Evolutionary conservation across 2,888 invertebrate genomes (phyloP), one percentile per base, ranked within the genome.

Genomic region (Cheilosia urbana): DNA sequence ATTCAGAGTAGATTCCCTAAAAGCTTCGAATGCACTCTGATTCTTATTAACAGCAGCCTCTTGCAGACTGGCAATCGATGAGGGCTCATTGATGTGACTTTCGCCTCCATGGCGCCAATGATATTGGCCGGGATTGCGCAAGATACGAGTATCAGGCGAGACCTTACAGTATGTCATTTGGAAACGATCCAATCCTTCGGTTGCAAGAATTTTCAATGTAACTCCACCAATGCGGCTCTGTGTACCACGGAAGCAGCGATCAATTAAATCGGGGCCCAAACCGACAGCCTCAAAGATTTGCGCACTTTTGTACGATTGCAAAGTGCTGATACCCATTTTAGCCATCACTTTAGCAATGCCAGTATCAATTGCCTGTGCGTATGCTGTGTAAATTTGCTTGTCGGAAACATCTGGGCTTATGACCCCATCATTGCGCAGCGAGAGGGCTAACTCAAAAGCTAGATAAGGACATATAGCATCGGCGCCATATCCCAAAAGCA

Each of bases 281-380:
- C 99, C 99, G 11, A 99, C 98, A 0, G 99, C 99, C 93, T 99
- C 99, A 91, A 99, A 99, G 89, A 99, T 99, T 93, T 99, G 99
- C 0, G 99, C 99, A 87, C 98, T 97, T 93, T 99, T 99, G 93
- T 99, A 99, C 0, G 98, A 99, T 92, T 99, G 99, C 49, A 99
- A 93, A 0, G 99, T 99, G 76, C 98, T 98, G 90, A 99, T 99
- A 76, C 99, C 99, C 99, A 99, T 99, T 92, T 99, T 99, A 5
- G 99, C 99, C 99, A 99, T 99, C 0, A 95, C 97, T 92, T 98
- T 98, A 63, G 96, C 95, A 88, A 97, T 96, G 63, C 98, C 98
- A 1, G 97, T 95, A 89, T 98, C 98, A 90, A 97, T 96, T 49
- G 99, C 98, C 88, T 96, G 96, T 51, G 97, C 95, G 92, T 98